phyloP scores from a whole-genome alignment of 2,797 vertebrate species.

The Leuciscus waleckii region DNA sequence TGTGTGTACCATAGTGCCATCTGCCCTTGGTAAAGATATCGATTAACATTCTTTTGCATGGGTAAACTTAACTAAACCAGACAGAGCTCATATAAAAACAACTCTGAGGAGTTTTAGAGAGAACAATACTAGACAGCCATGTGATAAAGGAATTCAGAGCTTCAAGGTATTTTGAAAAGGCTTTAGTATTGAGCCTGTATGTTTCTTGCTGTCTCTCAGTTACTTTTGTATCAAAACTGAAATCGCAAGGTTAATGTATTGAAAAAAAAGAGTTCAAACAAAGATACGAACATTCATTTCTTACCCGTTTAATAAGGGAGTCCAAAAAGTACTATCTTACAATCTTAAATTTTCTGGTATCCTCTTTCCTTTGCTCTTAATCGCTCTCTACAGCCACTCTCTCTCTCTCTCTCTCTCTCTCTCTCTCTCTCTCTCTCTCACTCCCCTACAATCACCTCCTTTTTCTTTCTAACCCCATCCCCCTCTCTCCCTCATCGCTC shows the following conservation, averaged over 20 bases:
- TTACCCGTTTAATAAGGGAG: conserved; percentile 33
- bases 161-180: not conserved
- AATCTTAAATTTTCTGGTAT: conserved; percentile 6
- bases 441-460: conserved; percentile 62
- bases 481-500: conserved; percentile 39
- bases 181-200: conserved; percentile 21
- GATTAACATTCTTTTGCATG: conserved; percentile 30
- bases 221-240: not conserved
- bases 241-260: not conserved
- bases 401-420: conserved; percentile 11
- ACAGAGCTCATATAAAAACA: not conserved
- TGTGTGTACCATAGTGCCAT: conserved; percentile 38
- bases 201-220: not conserved
- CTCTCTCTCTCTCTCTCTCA: conserved; percentile 22
- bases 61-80: not conserved
- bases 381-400: conserved; percentile 35
- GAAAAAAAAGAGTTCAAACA: not conserved
- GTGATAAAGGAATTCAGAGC: conserved; percentile 26
- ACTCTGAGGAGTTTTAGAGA: conserved; percentile 19
- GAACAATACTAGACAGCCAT: not conserved
- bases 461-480: conserved; percentile 47
- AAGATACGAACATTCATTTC: not conserved
- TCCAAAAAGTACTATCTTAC: not conserved
- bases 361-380: conserved; percentile 20
- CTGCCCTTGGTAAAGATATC: conserved; percentile 39